These are phyloP conservation scores for Limonius californicus DNA, from an alignment of 1,140 invertebrate genomes.

Conservation along the genomic window DNA sequence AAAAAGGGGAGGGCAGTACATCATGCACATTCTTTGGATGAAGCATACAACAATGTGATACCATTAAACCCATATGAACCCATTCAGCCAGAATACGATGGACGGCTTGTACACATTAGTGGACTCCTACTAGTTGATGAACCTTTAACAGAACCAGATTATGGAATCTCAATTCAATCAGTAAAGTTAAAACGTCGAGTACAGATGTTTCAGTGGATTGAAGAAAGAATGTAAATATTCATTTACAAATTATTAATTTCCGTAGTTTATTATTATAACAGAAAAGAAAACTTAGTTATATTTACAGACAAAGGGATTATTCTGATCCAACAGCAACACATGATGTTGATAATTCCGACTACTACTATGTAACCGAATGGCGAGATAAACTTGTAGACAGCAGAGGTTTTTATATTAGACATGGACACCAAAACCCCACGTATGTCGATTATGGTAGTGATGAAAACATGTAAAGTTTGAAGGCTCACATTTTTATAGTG, in stretches of 20 bases:
- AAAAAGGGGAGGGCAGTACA: slow-evolving; percentile 67
- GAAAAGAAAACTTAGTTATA: slow-evolving; percentile 4
- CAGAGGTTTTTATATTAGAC: slow-evolving; percentile 65
- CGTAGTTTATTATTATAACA: neutral
- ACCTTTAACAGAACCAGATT: slow-evolving; percentile 67
- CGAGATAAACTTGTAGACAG: slow-evolving; percentile 77
- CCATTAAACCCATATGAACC: slow-evolving; percentile 54
- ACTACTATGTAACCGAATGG: slow-evolving; percentile 79
- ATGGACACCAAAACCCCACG: slow-evolving; percentile 75
- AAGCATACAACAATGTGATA: slow-evolving; percentile 61
- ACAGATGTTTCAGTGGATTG: slow-evolving; percentile 92
- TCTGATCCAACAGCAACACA: slow-evolving; percentile 36
- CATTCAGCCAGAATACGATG: slow-evolving; percentile 62
- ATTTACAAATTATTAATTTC: slow-evolving; percentile 17
- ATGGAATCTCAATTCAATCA: slow-evolving; percentile 51
- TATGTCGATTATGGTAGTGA: slow-evolving; percentile 33
- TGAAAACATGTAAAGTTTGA: slow-evolving; percentile 15
- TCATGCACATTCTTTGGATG: slow-evolving; percentile 65
- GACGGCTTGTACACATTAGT: slow-evolving; percentile 70
- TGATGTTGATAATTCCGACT: slow-evolving; percentile 41
- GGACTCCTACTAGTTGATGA: slow-evolving; percentile 71
- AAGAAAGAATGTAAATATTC: slow-evolving; percentile 59
- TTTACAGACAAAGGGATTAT: slow-evolving; percentile 42
- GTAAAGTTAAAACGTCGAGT: slow-evolving; percentile 43
- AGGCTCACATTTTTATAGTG: slow-evolving; percentile 36